Base-by-base conservation (phyloP, 2,797 vertebrate species). In the Argyrosomus regius region DNA sequence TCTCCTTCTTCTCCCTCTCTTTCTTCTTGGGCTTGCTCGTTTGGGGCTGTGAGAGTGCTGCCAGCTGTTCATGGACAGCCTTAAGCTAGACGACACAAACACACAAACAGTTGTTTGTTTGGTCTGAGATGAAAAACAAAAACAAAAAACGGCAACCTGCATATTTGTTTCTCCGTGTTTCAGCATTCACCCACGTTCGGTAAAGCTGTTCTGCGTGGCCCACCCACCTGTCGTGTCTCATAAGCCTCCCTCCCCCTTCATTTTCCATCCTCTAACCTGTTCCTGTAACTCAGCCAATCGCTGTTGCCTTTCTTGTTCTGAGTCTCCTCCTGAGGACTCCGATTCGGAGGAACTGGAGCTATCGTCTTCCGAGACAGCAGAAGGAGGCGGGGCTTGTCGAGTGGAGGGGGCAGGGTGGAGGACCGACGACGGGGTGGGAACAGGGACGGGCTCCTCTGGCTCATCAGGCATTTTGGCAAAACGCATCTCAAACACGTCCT, bases 401-500 rank as follows among this genome's bases (percentile, higher is more conserved):
- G 95, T 96, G 8, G 96, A 96, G 92, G 96, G 97, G 91, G 91
- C 81, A 48, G 88, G 80, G 93, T 85, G 96, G 84, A 96, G 96
- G 93, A 95, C 95, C 45, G 96, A 95, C 0, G 91, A 97, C 0
- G 96, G 97, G 5, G 96, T 96, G 28, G 96, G 96, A 64, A 96
- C 94, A 0, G 95, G 93, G 5, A 92, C 81, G 3, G 83, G 1
- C 93, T 97, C 97, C 89, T 97, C 96, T 0, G 96, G 96, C 59
- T 99, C 97, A 53, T 98, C 97, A 0, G 98, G 97, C 96, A 98
- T 98, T 93, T 98, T 98, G 78, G 97, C 97, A 0, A 98, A 98
- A 49, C 97, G 96, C 97, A 98, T 98, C 93, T 98, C 97, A 28
- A 99, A 99, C 26, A 99, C 97, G 16, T 99, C 98, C 97, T 98